Evolutionary conservation across 2,113 vertebrate species (phyloP).

Genomic region (Cyprinodon tularosa): DNA sequence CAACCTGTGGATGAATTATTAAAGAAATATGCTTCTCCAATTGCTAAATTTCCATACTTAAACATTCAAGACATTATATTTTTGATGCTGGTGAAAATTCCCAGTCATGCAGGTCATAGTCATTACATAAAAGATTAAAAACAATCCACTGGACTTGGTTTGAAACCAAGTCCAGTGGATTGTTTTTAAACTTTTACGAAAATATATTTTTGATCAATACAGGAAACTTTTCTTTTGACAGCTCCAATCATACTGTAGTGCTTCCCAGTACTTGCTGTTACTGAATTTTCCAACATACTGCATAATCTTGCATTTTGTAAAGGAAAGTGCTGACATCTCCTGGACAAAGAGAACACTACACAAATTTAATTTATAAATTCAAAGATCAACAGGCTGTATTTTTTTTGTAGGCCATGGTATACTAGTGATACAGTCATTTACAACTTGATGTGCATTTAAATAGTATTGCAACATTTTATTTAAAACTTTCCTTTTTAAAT

Average conservation of each 20-base stretch:
- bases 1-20: background rate
- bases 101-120: too few relatives aligned
- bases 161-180: too few relatives aligned
- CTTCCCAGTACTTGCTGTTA: background rate
- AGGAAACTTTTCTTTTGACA: slow-evolving; percentile 1
- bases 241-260: background rate
- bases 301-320: background rate
- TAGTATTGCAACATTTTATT: too few relatives aligned
- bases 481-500: too few relatives aligned
- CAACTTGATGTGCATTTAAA: background rate
- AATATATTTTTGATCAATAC: background rate
- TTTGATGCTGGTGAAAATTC: too few relatives aligned
- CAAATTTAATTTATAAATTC: background rate
- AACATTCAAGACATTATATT: background rate
- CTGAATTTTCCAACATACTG: background rate
- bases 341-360: slow-evolving; percentile 32
- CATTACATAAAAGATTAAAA: too few relatives aligned
- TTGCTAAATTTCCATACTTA: background rate
- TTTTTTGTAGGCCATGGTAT: background rate
- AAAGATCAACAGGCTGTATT: background rate
- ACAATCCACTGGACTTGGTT: too few relatives aligned
- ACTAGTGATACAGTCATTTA: background rate
- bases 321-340: slow-evolving; percentile 49
- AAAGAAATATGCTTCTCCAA: background rate
- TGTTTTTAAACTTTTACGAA: too few relatives aligned